A percentile compares a stretch with the other conserved stretches of the same genome.
These are phyloP conservation scores for Alligator mississippiensis DNA, from an alignment of 2,113 vertebrate genomes.

Conservation along the genomic window DNA sequence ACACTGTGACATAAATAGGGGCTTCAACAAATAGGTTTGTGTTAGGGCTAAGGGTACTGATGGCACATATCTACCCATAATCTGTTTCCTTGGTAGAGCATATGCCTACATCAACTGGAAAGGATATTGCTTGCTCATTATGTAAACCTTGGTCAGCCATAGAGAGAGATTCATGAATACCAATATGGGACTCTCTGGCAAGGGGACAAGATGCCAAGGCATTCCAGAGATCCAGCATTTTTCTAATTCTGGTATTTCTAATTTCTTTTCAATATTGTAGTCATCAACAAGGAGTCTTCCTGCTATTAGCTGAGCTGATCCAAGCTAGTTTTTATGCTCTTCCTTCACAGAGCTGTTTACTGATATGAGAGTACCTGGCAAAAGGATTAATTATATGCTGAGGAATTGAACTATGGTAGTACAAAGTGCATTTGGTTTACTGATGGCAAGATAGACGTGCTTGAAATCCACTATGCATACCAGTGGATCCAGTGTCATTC, in stretches of 20 bases:
- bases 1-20: neutral
- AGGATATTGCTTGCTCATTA: neutral
- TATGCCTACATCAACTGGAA: neutral
- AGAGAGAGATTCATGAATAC: neutral
- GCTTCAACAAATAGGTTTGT: neutral
- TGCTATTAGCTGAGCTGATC: neutral
- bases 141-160: neutral
- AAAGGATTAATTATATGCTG: neutral
- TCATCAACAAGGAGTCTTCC: no score
- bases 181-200: neutral
- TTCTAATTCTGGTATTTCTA: no score
- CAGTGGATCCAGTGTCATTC: fast-evolving
- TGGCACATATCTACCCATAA: no score
- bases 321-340: neutral
- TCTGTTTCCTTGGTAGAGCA: neutral
- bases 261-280: no score
- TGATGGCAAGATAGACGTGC: neutral
- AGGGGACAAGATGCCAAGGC: neutral
- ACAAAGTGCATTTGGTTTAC: fast-evolving
- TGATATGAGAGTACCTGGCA: neutral
- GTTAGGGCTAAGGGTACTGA: neutral
- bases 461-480: neutral
- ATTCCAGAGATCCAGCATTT: no score
- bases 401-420: neutral
- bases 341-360: neutral